Conservation (phyloP, 2,888 invertebrate genomes). For the Eurytoma californica region DNA sequence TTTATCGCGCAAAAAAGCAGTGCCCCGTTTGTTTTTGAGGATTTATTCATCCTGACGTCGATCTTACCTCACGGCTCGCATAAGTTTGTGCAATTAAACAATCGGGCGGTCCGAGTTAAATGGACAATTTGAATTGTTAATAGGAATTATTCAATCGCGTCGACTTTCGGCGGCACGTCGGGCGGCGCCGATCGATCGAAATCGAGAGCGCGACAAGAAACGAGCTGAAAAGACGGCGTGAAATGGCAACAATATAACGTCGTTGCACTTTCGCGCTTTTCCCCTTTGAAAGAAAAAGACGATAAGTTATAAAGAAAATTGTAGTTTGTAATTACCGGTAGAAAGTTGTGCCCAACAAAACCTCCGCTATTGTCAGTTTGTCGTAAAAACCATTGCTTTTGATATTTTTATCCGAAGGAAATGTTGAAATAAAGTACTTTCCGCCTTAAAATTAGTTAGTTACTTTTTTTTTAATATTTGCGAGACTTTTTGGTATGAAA, state of each 20-base stretch:
- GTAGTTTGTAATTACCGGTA: constrained; percentile 12
- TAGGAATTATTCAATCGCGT: constrained; percentile 1
- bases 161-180: not conserved
- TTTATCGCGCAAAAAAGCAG: no score
- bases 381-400: not conserved
- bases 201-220: not conserved
- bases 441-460: no score
- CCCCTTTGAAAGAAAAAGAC: not conserved
- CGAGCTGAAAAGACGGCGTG: not conserved
- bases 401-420: not conserved
- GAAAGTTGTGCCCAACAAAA: constrained; percentile 2
- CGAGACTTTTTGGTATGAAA: no score
- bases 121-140: not conserved
- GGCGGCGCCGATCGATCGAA: not conserved
- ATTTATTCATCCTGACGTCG: no score
- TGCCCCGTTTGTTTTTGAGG: no score
- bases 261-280: not conserved
- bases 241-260: not conserved
- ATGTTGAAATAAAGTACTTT: no score
- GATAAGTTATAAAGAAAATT: not conserved
- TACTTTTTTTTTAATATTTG: no score
- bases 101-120: not conserved
- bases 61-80: not conserved
- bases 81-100: not conserved
- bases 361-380: not conserved